Percentiles rank a stretch among this genome's conserved stretches.
Evolutionary conservation across 1,140 invertebrate species (phyloP).

Genomic region (Batillaria attramentaria): DNA sequence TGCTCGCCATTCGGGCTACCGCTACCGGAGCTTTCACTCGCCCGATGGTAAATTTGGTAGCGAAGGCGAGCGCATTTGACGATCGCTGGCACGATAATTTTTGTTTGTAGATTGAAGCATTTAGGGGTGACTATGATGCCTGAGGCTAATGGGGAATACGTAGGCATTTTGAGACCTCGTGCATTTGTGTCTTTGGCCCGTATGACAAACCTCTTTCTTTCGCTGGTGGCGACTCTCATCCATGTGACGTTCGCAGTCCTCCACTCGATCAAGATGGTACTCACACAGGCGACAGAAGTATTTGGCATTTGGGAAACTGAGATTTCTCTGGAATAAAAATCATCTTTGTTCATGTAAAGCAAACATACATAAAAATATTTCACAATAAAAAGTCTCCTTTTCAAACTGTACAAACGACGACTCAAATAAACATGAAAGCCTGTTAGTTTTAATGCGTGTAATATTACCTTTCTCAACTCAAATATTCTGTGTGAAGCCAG

Average conservation of each 20-base stretch:
- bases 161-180: not conserved
- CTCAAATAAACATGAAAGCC: not conserved
- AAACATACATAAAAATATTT: slow-evolving; percentile 9
- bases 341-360: not conserved
- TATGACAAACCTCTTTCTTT: slow-evolving; percentile 59
- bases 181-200: not conserved
- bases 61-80: no score
- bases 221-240: slow-evolving; percentile 63
- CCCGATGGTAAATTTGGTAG: no score
- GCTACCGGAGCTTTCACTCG: no score
- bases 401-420: not conserved
- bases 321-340: slow-evolving; percentile 59
- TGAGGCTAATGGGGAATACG: not conserved
- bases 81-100: not conserved
- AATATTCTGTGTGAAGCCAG: slow-evolving; percentile 59
- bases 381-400: not conserved
- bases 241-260: slow-evolving; percentile 63
- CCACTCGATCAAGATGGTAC: slow-evolving; percentile 67
- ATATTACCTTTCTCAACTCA: slow-evolving; percentile 61
- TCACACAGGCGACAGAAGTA: slow-evolving; percentile 72
- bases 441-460: not conserved
- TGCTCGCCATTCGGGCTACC: no score
- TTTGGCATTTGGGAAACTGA: slow-evolving; percentile 63
- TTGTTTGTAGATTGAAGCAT: not conserved
- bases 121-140: no score